Base-by-base conservation (phyloP, 2,797 vertebrate species). In the Toxotes lorentzi region DNA sequence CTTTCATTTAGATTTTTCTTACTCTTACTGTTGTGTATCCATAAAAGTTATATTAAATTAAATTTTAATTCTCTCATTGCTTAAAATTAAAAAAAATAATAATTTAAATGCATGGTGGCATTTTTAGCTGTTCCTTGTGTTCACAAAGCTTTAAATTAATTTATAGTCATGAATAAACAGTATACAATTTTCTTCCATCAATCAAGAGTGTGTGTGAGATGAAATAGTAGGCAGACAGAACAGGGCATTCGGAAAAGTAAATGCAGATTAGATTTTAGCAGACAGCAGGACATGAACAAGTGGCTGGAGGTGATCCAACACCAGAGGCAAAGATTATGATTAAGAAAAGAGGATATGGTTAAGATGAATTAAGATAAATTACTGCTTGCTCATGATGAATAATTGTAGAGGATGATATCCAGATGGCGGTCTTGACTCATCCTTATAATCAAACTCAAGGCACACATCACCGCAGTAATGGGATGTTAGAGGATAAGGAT, bases 261-360 rank as follows among this genome's bases (percentile, higher is more conserved):
- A 69, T 40, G 61, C 65, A 81, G 78, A 86, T 83, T 70, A 70
- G 68, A 81, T 82, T 85, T 61, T 63, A 73, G 71, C 69, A 79
- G 73, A 73, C 30, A 2, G 62, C 61, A 45, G 69, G 79, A 78
- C 57, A 56, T 24, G 34, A 77, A 74, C 61, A 76, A 83, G 73
- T 81, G 76, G 61, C 74, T 84, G 68, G 85, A 85, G 76, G 81
- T 65, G 54, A 83, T 88, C 80, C 87, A 82, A 67, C 69, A 78
- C 72, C 10, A 0, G 62, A 87, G 62, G 79, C 60, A 40, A 77
- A 54, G 76, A 84, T 82, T 79, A 71, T 84, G 79, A 90, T 81
- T 84, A 75, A 84, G 70, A 82, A 79, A 34, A 12, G 59, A 62
- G 43, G 69, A 48, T 60, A 78, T 75, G 75, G 58, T 81, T 70